phyloP scores from a whole-genome alignment of 2,888 invertebrate species.

The Adela reaumurella region DNA sequence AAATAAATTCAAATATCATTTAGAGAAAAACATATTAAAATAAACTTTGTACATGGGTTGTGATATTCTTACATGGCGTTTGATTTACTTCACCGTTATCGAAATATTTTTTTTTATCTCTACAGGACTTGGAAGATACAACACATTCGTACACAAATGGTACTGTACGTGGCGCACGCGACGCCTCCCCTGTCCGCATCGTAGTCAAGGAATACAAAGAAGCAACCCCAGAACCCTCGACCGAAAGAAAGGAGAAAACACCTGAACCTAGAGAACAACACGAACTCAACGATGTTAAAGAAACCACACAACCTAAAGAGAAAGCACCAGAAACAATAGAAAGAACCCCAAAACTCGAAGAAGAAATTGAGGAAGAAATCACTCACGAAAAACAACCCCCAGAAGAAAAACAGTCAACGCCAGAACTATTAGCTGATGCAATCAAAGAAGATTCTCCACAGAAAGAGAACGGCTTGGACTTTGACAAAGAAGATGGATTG shows the following conservation, averaged over 20 bases:
- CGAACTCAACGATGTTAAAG: constrained; percentile 14
- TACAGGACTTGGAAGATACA: constrained; percentile 35
- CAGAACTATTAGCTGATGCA: constrained; percentile 37
- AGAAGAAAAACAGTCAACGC: constrained; percentile 26
- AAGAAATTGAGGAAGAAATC: constrained; percentile 5
- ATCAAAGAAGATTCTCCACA: constrained; percentile 23
- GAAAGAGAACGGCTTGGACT: constrained; percentile 16
- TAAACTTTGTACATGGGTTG: no score
- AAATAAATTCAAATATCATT: no score
- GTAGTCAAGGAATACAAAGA: constrained; percentile 39
- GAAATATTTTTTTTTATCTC: constrained; percentile 6
- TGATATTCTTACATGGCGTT: no score
- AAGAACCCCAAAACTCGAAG: neutral
- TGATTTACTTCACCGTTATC: no score
- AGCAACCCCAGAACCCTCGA: constrained; percentile 17
- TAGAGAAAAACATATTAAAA: no score
- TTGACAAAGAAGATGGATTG: constrained; percentile 20
- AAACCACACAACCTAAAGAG: constrained; percentile 10
- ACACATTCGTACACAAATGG: constrained; percentile 46
- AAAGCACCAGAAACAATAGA: constrained; percentile 5
- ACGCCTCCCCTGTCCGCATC: constrained; percentile 39
- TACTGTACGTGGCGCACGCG: constrained; percentile 26
- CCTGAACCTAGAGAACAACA: constrained; percentile 15
- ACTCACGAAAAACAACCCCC: constrained; percentile 6
- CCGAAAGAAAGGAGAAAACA: constrained; percentile 10